Evolutionary conservation across 2,113 vertebrate species (phyloP).

Genomic region (Alouatta palliata): DNA sequence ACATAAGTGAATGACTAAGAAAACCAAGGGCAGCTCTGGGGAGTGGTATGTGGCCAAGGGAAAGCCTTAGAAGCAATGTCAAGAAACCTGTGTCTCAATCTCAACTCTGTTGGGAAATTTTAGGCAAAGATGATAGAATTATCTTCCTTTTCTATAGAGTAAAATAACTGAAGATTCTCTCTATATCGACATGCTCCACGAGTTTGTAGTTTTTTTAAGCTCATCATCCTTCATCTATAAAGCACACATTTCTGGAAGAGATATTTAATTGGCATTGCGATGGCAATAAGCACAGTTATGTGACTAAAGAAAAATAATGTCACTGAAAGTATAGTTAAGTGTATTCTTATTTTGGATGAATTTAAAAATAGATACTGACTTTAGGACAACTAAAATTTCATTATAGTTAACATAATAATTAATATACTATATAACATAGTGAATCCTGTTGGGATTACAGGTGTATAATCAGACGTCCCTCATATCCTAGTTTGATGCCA

Average conservation of each 20-base stretch:
- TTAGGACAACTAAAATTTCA: neutral
- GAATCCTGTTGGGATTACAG: neutral
- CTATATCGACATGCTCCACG: neutral
- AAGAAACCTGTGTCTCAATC: neutral
- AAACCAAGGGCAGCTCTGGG: neutral
- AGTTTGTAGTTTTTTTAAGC: neutral
- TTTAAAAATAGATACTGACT: neutral
- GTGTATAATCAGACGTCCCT: neutral
- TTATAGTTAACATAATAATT: neutral
- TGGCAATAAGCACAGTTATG: neutral
- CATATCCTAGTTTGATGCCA: neutral
- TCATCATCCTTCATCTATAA: neutral
- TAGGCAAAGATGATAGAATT: neutral
- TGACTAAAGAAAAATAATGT: neutral
- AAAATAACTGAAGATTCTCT: neutral
- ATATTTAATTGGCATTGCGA: neutral
- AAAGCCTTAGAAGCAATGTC: neutral
- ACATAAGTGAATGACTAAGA: slow-evolving; percentile 57
- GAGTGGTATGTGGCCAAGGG: neutral
- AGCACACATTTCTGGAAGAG: neutral
- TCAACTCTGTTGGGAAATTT: neutral
- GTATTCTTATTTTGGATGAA: neutral
- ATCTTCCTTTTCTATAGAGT: neutral
- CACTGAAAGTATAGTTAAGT: neutral
- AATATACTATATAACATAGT: too few species aligned